Conservation (phyloP, 2,113 vertebrate species). For the Meriones unguiculatus region DNA sequence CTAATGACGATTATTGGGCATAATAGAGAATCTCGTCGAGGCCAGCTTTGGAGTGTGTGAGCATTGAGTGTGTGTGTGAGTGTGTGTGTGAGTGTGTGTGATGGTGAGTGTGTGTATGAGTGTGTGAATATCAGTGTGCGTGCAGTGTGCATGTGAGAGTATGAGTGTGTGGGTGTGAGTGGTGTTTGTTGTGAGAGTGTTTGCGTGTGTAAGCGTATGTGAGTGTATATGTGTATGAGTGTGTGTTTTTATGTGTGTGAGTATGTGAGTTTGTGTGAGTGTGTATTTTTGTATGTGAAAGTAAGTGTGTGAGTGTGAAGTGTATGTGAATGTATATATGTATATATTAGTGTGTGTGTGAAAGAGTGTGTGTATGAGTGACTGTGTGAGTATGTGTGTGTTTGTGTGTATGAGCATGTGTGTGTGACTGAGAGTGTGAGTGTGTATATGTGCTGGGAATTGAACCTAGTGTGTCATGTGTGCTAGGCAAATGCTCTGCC, state of each 20-base stretch:
- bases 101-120: too few relatives aligned
- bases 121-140: too few relatives aligned
- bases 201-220: background rate
- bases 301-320: background rate
- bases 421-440: background rate
- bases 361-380: background rate
- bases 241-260: background rate
- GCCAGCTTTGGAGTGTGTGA: too few relatives aligned
- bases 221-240: background rate
- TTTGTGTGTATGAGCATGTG: background rate
- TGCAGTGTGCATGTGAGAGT: too few relatives aligned
- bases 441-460: background rate
- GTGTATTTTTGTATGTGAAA: background rate
- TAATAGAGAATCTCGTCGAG: background rate
- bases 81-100: background rate
- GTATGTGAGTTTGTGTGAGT: background rate
- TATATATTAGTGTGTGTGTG: background rate
- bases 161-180: background rate
- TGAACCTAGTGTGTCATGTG: background rate
- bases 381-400: background rate
- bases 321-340: background rate
- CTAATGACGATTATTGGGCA: background rate
- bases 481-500: background rate
- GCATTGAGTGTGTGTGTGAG: background rate
- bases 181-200: background rate